Conservation (phyloP, 2,113 vertebrate species). For the Muscicapa adusta region DNA sequence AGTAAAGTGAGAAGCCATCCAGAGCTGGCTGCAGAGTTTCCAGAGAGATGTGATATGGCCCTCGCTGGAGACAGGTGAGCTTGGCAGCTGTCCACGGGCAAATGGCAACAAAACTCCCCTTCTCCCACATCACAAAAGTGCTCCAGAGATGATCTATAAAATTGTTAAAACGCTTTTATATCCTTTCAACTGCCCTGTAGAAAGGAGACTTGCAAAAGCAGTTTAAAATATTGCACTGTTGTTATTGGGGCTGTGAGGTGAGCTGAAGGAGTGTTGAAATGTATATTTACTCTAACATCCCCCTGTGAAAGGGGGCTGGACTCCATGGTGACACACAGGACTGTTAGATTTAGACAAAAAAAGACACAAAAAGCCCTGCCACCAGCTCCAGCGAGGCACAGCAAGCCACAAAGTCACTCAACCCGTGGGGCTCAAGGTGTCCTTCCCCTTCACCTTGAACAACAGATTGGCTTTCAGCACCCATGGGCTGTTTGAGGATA, state of each 20-base stretch:
- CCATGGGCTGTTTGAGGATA: not conserved
- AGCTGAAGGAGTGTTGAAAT: slow-evolving; percentile 30
- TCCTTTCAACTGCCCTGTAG: slow-evolving; percentile 1
- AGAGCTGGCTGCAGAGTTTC: not conserved
- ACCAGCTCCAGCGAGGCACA: not conserved
- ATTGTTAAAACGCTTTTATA: slow-evolving; percentile 42
- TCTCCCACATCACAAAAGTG: slow-evolving; percentile 18
- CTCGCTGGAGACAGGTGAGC: slow-evolving; percentile 56
- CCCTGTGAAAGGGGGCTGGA: not conserved
- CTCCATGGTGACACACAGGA: not conserved
- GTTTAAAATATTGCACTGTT: slow-evolving; percentile 22
- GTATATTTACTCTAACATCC: not conserved
- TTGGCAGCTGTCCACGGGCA: slow-evolving; percentile 62
- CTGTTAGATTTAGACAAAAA: not conserved
- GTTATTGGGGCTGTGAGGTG: not conserved
- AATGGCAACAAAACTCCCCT: slow-evolving; percentile 48
- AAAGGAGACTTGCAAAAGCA: slow-evolving; percentile 44
- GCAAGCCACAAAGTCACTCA: not conserved
- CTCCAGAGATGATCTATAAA: not conserved
- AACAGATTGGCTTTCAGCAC: not conserved
- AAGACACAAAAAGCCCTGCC: not conserved
- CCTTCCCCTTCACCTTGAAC: not conserved
- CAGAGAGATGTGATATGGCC: slow-evolving; percentile 48
- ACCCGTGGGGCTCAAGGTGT: not conserved
- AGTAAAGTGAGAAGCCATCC: slow-evolving; percentile 62